Evolutionary conservation across 2,888 invertebrate species (phyloP), one percentile per base, ranked within the genome.

Genomic region (Apocheima hispidaria): DNA sequence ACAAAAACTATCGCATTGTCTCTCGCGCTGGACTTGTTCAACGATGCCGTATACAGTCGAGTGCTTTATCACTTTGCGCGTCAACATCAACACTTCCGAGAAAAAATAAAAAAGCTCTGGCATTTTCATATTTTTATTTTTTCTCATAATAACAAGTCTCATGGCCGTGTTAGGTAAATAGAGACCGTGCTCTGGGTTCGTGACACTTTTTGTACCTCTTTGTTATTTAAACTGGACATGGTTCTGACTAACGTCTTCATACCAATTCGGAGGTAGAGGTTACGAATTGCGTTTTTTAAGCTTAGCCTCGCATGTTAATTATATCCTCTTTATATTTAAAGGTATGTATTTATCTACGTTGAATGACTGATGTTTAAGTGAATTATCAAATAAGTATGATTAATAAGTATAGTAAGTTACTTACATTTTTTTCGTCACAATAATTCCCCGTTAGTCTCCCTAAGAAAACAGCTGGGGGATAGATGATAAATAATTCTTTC

Each of bases 1-100:
- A 86, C 84, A 92, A 90, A 91, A 92, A 91, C 84, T 73, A 73
- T 74, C 70, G 84, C 87, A 90, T 88, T 90, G 90, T 90, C 83
- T 87, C 75, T 81, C 82, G 48, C 36, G 30, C 28, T 35, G 53
- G 83, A 79, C 83, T 80, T 83, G 83, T 85, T 86, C 86, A 84
- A 80, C 82, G 82, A 84, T 86, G 79, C 86, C 84, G 78, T 87
- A 75, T 72, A 74, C 70, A 73, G 73, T 51, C 70, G 68, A 68
- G 72, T 74, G 73, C 85, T 85, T 89, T 88, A 88, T 87, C 84
- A 65, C 87, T 82, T 86, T 74, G 79, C 83, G 77, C 83, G 81
- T 77, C 74, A 65, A 62, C 69, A 71, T 69, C 66, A 78, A 77
- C 79, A 80, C 82, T 84, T 83, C 83, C 82, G 78, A 83, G 82